Conservation (phyloP, 2,888 invertebrate genomes). For the Harpagoxenus sublaevis region DNA sequence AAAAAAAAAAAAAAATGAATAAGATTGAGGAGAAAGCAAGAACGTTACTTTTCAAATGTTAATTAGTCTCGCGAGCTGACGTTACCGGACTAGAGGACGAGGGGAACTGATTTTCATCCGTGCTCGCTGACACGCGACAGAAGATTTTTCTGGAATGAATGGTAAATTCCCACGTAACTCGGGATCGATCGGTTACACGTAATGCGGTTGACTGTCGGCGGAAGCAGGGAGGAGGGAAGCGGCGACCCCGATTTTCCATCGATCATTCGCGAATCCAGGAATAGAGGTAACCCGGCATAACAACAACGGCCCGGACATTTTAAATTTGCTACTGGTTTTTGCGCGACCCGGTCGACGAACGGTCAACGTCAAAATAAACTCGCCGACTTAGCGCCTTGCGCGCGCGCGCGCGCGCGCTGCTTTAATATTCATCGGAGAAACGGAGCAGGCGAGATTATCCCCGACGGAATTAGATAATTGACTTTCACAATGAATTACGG, state of each 20-base stretch:
- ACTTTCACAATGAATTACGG: constrained; percentile 69
- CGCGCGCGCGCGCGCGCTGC: neutral
- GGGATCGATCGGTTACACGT: constrained; percentile 31
- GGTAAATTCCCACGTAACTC: neutral
- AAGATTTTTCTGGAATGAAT: neutral
- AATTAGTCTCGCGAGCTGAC: neutral
- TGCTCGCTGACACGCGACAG: neutral
- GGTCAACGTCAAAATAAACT: constrained; percentile 10
- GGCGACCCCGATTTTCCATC: constrained; percentile 52
- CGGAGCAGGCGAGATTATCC: constrained; percentile 26
- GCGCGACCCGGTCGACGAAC: neutral
- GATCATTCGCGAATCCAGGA: constrained; percentile 55
- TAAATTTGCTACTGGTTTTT: constrained; percentile 24
- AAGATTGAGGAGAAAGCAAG: neutral
- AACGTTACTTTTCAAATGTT: neutral
- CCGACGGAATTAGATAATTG: constrained; percentile 67
- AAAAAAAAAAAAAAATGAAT: neutral
- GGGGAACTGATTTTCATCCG: neutral
- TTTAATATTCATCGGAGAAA: constrained; percentile 56
- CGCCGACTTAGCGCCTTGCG: neutral
- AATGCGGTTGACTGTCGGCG: neutral
- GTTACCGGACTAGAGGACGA: neutral
- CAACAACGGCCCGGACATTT: constrained; percentile 3
- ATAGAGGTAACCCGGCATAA: constrained; percentile 42
- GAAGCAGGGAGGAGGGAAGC: constrained; percentile 12